Evolutionary conservation across 2,888 invertebrate species (phyloP).

Genomic region (Peribatodes rhomboidaria): DNA sequence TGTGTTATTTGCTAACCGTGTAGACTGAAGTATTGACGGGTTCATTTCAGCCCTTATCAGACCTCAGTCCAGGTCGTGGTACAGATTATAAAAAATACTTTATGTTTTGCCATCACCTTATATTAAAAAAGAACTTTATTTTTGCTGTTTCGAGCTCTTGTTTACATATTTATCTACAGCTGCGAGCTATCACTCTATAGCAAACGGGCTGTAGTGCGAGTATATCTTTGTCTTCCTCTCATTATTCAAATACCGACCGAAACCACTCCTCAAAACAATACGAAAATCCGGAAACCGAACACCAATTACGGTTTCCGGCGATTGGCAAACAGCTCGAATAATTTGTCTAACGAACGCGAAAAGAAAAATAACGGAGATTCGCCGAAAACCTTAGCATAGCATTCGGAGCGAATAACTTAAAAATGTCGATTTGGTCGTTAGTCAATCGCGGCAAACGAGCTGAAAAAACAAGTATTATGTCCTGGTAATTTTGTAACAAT

Average conservation of each 20-base stretch:
- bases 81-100: too few species aligned
- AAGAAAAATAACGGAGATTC: conserved; percentile 31
- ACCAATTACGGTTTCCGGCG: conserved; percentile 38
- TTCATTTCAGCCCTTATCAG: too few species aligned
- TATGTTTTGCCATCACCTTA: too few species aligned
- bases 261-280: conserved; percentile 19
- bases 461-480: neutral
- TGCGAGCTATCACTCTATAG: too few species aligned
- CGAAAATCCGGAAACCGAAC: conserved; percentile 31
- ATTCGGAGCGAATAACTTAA: conserved; percentile 5
- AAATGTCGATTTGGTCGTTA: neutral
- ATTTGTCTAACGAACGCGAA: conserved; percentile 32
- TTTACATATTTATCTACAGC: too few species aligned
- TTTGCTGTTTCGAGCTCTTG: too few species aligned
- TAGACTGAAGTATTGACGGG: too few species aligned
- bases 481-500: neutral
- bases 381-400: conserved; percentile 16
- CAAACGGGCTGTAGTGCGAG: neutral
- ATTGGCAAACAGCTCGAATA: conserved; percentile 36
- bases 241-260: conserved; percentile 18
- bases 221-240: neutral
- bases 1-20: too few species aligned
- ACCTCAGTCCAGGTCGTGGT: too few species aligned
- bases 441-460: neutral
- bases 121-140: too few species aligned